Evolutionary conservation across 2,888 invertebrate species (phyloP).

Genomic region (Trimorus sp.): DNA sequence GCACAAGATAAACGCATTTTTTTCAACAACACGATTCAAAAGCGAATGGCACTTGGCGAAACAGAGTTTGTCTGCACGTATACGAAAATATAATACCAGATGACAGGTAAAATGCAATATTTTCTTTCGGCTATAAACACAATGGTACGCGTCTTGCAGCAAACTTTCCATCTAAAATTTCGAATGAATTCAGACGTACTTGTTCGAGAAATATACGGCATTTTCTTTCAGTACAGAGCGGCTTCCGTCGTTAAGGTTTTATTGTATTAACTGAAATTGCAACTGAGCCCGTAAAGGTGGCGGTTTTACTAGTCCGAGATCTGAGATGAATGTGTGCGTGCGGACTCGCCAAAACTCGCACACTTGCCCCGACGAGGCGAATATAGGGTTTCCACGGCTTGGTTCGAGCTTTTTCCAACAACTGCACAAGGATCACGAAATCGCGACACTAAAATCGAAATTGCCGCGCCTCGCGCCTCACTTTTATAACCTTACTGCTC

Average conservation of each 20-base stretch:
- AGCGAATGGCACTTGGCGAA: not conserved
- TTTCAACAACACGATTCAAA: not conserved
- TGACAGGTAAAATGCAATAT: conserved; percentile 58
- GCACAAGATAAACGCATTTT: no score
- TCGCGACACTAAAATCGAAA: conserved; percentile 79
- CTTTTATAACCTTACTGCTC: conserved; percentile 76
- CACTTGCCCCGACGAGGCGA: conserved; percentile 32
- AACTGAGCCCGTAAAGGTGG: conserved; percentile 75
- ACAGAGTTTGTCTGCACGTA: conserved; percentile 8
- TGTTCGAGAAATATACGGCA: conserved; percentile 60
- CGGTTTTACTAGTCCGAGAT: conserved; percentile 70
- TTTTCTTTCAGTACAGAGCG: conserved; percentile 66
- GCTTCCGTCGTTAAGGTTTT: conserved; percentile 75
- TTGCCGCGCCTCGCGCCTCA: conserved; percentile 78
- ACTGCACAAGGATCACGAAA: conserved; percentile 74
- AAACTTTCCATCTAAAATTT: conserved; percentile 75
- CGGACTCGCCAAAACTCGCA: conserved; percentile 49
- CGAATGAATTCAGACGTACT: conserved; percentile 70
- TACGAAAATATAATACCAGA: conserved; percentile 37
- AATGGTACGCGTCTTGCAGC: conserved; percentile 60
- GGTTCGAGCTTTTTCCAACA: conserved; percentile 70
- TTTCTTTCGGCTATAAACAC: conserved; percentile 61
- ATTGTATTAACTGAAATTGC: conserved; percentile 80
- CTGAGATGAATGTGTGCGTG: conserved; percentile 52
- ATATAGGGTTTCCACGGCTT: conserved; percentile 50